Evolutionary conservation across 1,140 invertebrate genomes (phyloP).

Genomic region (Oreohelix idahoensis): DNA sequence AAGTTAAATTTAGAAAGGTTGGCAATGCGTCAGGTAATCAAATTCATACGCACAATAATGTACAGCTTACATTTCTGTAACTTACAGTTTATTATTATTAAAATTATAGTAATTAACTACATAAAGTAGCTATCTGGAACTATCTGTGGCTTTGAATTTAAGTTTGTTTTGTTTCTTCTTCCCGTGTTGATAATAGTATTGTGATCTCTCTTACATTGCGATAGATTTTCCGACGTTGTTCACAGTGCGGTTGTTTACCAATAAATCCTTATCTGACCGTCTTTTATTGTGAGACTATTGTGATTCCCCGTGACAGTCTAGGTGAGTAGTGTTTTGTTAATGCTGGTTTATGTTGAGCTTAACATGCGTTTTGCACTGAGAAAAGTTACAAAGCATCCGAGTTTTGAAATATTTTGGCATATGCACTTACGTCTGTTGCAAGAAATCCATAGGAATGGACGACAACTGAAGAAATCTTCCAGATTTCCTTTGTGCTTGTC

Average conservation of each 20-base stretch:
- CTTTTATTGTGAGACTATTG: not conserved
- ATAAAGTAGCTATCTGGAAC: too few relatives aligned
- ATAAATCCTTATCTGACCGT: not conserved
- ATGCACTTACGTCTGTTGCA: not conserved
- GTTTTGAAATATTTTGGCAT: not conserved
- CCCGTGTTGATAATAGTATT: too few relatives aligned
- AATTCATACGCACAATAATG: not conserved
- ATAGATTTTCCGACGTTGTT: not conserved
- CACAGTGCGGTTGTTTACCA: not conserved
- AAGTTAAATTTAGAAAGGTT: not conserved
- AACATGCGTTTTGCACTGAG: not conserved
- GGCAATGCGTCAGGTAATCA: not conserved
- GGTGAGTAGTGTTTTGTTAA: not conserved
- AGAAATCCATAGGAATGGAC: not conserved
- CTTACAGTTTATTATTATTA: too few relatives aligned
- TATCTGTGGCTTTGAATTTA: too few relatives aligned
- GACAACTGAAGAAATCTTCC: not conserved
- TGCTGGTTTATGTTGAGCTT: not conserved
- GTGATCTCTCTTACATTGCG: not conserved
- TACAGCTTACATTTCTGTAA: not conserved
- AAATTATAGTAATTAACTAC: too few relatives aligned
- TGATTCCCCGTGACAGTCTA: not conserved
- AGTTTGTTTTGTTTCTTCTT: too few relatives aligned
- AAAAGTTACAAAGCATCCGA: not conserved
- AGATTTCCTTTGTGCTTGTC: too few relatives aligned